A percentile compares a stretch with the other conserved stretches of the same genome.
phyloP scores from a whole-genome alignment of 2,888 invertebrate genomes.

The Catocala fraxini region DNA sequence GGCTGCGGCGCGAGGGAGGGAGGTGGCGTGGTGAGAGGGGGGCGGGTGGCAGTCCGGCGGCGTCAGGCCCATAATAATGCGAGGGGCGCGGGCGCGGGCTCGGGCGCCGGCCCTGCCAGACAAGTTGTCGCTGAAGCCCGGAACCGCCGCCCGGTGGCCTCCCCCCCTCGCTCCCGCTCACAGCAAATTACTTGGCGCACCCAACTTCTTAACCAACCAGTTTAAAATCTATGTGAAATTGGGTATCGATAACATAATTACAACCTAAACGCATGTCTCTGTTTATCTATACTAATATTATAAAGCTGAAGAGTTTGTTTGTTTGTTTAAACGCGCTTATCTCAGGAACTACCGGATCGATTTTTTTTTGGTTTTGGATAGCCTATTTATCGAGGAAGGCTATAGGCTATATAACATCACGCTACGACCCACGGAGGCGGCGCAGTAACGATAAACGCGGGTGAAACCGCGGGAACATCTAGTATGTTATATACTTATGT shows the following conservation, averaged over 20 bases:
- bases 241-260: slow-evolving; percentile 51
- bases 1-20: slow-evolving; percentile 48
- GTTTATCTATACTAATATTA: too few relatives aligned
- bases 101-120: slow-evolving; percentile 77
- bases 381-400: too few relatives aligned
- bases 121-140: slow-evolving; percentile 83
- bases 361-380: too few relatives aligned
- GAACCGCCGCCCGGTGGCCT: slow-evolving; percentile 54
- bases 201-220: slow-evolving; percentile 67
- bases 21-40: slow-evolving; percentile 47
- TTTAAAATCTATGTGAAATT: slow-evolving; percentile 59
- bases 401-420: too few relatives aligned
- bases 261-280: slow-evolving; percentile 20
- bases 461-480: too few relatives aligned
- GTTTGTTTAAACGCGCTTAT: too few relatives aligned
- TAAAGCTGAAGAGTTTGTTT: too few relatives aligned
- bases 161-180: slow-evolving; percentile 52
- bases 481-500: too few relatives aligned
- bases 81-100: slow-evolving; percentile 50
- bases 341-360: too few relatives aligned
- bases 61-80: slow-evolving; percentile 72
- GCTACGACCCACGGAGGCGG: too few relatives aligned
- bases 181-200: slow-evolving; percentile 71
- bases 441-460: too few relatives aligned
- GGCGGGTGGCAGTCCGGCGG: slow-evolving; percentile 46